phyloP scores from a whole-genome alignment of 2,888 invertebrate genomes.

The Cactoblastis cactorum region DNA sequence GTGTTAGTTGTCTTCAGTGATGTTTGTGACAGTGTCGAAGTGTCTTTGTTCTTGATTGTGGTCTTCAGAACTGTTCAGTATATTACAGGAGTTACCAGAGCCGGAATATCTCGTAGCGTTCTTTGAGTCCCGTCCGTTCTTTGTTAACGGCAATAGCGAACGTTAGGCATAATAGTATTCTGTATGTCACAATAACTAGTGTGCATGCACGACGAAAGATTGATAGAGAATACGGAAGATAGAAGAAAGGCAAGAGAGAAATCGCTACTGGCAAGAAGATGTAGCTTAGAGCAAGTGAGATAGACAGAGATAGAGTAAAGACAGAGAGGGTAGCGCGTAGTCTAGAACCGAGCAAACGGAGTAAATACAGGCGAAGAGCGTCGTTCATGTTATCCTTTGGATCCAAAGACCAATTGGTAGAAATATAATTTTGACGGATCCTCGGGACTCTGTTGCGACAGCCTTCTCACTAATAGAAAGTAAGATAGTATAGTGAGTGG shows the following conservation, averaged over 20 bases:
- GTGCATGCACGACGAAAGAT: constrained; percentile 77
- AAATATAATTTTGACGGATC: constrained; percentile 56
- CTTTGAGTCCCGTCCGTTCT: constrained; percentile 56
- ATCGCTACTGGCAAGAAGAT: constrained; percentile 73
- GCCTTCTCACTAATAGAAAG: constrained; percentile 71
- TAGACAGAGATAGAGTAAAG: constrained; percentile 71
- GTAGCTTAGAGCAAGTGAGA: constrained; percentile 74
- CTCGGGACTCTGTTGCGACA: constrained; percentile 65
- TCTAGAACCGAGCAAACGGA: constrained; percentile 70
- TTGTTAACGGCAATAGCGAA: constrained; percentile 66
- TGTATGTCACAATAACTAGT: constrained; percentile 79
- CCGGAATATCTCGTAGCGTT: constrained; percentile 62
- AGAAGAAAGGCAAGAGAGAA: constrained; percentile 71
- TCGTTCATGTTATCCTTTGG: constrained; percentile 61
- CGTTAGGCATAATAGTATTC: constrained; percentile 69
- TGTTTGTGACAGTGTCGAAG: constrained; percentile 67
- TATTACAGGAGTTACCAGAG: constrained; percentile 50
- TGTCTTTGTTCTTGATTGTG: constrained; percentile 63
- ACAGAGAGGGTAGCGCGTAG: constrained; percentile 71
- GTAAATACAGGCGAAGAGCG: constrained; percentile 63
- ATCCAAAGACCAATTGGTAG: constrained; percentile 51
- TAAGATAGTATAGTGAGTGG: constrained; percentile 73
- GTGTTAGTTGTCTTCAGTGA: constrained; percentile 72
- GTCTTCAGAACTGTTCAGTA: constrained; percentile 55
- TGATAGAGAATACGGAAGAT: constrained; percentile 74